A percentile compares a stretch with the other conserved stretches of the same genome.
Conservation (phyloP, 2,113 vertebrate genomes). For the Phylloscopus whistleri region DNA sequence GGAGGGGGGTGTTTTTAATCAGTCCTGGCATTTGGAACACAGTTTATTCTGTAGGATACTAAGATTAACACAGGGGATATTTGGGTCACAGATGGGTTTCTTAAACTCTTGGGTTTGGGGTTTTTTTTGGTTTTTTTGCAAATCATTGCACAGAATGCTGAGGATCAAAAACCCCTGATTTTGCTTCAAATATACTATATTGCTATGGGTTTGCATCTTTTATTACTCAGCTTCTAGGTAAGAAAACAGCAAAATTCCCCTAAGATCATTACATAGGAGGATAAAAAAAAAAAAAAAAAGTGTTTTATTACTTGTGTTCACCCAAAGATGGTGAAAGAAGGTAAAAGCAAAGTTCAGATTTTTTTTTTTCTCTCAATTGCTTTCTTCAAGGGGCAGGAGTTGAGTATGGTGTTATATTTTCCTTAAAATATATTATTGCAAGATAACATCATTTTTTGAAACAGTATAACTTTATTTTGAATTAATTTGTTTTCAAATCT, state of each 20-base stretch:
- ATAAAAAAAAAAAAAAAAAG: not conserved
- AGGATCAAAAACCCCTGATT: constrained; percentile 45
- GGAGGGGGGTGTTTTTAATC: constrained; percentile 42
- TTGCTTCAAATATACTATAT: constrained; percentile 46
- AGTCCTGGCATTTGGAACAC: constrained; percentile 31
- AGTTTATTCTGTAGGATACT: constrained; percentile 48
- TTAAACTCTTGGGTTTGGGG: not conserved
- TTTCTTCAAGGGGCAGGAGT: not conserved
- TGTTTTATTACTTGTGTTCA: constrained; percentile 40
- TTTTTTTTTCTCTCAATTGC: not conserved
- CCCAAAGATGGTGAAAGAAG: not conserved
- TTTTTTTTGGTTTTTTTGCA: not conserved
- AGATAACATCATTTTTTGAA: not conserved
- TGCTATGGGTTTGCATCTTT: constrained; percentile 30
- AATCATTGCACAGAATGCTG: constrained; percentile 37
- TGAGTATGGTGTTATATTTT: not conserved
- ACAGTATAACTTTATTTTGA: not conserved
- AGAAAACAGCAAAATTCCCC: constrained; percentile 43
- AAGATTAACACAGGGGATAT: constrained; percentile 57
- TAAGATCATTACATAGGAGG: constrained; percentile 48
- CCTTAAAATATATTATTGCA: not conserved
- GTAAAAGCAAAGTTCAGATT: constrained; percentile 30
- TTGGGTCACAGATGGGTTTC: constrained; percentile 66
- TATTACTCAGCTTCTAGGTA: constrained; percentile 41
- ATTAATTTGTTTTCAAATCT: not conserved